These are phyloP conservation scores for Leucozona laternaria DNA, from an alignment of 2,888 invertebrate species.

Conservation along the genomic window DNA sequence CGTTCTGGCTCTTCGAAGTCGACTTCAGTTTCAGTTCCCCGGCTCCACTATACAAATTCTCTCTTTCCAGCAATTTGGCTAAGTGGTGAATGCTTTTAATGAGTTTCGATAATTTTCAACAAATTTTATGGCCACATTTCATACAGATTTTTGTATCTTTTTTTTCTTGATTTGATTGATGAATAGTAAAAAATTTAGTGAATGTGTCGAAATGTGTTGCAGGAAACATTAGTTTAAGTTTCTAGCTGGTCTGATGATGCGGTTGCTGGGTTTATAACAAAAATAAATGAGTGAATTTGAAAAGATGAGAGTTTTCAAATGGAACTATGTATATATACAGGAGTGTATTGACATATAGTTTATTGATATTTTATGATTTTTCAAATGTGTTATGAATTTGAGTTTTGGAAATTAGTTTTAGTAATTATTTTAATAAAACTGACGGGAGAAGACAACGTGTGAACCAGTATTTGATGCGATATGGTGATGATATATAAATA, in stretches of 20 bases:
- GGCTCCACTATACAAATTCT: slow-evolving; percentile 18
- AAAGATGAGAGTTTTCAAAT: slow-evolving; percentile 27
- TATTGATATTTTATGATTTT: background rate
- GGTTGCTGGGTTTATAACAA: background rate
- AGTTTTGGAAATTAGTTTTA: slow-evolving; percentile 10
- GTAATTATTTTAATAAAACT: slow-evolving; percentile 12
- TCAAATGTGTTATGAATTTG: slow-evolving; percentile 20
- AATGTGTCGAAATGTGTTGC: slow-evolving; percentile 59
- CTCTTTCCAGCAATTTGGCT: slow-evolving; percentile 63
- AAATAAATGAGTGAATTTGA: background rate
- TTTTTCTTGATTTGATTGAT: slow-evolving; percentile 49
- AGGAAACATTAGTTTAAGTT: slow-evolving; percentile 57
- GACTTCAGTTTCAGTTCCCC: no score
- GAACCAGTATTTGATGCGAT: background rate
- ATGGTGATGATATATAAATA: background rate
- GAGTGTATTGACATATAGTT: background rate
- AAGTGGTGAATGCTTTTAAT: slow-evolving; percentile 74
- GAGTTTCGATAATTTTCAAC: slow-evolving; percentile 71
- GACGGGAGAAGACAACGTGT: background rate
- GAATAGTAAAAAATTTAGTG: slow-evolving; percentile 44
- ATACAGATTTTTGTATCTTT: slow-evolving; percentile 32
- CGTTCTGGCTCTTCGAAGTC: background rate
- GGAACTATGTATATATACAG: background rate
- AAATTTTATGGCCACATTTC: slow-evolving; percentile 63
- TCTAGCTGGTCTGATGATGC: no score